Base-by-base conservation (phyloP, 2,888 invertebrate genomes). In the Metallyticus violacea region DNA sequence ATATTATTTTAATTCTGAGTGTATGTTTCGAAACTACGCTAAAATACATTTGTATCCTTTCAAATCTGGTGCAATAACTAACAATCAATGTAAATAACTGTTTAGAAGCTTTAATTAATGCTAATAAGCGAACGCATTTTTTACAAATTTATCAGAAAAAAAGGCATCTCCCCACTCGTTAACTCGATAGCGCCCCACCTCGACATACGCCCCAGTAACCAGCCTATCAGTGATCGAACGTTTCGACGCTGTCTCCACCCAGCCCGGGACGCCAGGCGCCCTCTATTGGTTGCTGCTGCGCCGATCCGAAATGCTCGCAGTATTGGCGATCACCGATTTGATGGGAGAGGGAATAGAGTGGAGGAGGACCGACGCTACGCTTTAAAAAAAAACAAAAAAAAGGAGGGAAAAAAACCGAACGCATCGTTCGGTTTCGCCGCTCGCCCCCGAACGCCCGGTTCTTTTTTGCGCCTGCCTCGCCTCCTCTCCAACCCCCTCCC, bases 211-310 rank as follows among this genome's bases (percentile, higher is more conserved):
- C 82, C 85, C 85, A 80, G 79, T 62, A 79, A 29, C 78, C 80
- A 88, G 87, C 88, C 88, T 87, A 88, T 88, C 88, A 85, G 80
- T 85, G 87, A 88, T 88, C 88, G 88, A 88, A 85, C 87, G 87
- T 77, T 28, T 86, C 86, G 86, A 86, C 77, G 82, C 86, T 62
- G 79, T 79, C 85, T 62, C 86, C 86, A 79, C 86, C 87, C 80
- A 26, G 83, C 78, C 22, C 77, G 76, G 29, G 83, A 85, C 77
- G 62, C 86, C 62, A 62, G 76, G 62, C 86, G 77, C 83, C 79
- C 29, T 83, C 83, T 40, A 87, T 87, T 87, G 87, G 87, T 81
- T 81, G 85, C 27, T 82, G 62, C 77, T 86, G 88, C 88, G 88
- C 88, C 86, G 88, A 88, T 82, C 85, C 86, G 76, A 81, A 77